These are phyloP conservation scores for Athene cunicularia DNA, from an alignment of 2,113 vertebrate species.

Conservation along the genomic window DNA sequence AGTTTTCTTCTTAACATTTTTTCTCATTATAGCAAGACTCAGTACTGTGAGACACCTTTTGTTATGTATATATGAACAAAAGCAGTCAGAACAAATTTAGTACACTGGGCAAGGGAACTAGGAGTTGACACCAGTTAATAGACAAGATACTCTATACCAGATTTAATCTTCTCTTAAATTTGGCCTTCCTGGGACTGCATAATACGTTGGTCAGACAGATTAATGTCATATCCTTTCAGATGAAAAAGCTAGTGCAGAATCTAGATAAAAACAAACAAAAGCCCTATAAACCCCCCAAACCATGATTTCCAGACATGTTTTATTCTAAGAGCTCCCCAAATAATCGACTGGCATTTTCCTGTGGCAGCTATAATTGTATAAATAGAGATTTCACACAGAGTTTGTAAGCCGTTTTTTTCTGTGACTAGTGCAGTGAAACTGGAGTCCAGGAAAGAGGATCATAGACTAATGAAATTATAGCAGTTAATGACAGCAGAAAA, in stretches of 20 bases:
- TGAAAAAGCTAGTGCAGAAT: not conserved
- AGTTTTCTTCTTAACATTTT: conserved; percentile 42
- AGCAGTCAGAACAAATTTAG: conserved; percentile 60
- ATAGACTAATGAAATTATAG: not conserved
- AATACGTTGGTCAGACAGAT: not conserved
- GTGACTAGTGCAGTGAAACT: not conserved
- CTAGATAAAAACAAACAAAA: not conserved
- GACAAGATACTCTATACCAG: not conserved
- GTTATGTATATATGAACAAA: conserved; percentile 60
- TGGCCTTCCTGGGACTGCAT: not conserved
- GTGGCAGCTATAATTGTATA: not conserved
- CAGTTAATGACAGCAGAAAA: not conserved
- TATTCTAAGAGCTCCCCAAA: not conserved
- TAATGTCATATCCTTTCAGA: not conserved
- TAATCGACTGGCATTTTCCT: not conserved
- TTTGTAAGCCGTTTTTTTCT: not conserved
- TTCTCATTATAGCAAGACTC: conserved; percentile 27
- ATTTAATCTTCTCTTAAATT: conserved; percentile 16
- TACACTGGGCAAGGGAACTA: not conserved
- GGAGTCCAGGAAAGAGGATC: not conserved
- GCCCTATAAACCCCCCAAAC: not conserved
- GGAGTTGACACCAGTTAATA: conserved; percentile 35
- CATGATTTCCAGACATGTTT: not conserved
- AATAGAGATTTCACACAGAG: not conserved
- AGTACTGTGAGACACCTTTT: conserved; percentile 35